phyloP scores from a whole-genome alignment of 2,888 invertebrate genomes.

The Isoperla grammatica region DNA sequence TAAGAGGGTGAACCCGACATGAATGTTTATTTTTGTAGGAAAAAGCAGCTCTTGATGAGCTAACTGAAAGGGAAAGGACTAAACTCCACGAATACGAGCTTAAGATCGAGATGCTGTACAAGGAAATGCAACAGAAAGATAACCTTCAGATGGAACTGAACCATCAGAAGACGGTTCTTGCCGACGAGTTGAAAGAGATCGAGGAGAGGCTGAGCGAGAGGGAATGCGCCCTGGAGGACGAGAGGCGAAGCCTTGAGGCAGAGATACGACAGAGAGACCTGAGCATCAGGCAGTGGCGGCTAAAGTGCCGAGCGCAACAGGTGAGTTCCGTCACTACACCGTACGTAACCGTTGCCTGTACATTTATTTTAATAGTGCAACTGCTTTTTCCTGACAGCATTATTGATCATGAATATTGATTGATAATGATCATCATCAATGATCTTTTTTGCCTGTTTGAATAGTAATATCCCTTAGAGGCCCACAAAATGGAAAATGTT shows the following conservation, averaged over 20 bases:
- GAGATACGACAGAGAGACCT: slow-evolving; percentile 22
- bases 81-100: slow-evolving; percentile 10
- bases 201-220: slow-evolving; percentile 23
- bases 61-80: slow-evolving; percentile 14
- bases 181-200: slow-evolving; percentile 20
- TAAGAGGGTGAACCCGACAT: too few relatives aligned
- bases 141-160: slow-evolving; percentile 14
- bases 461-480: too few relatives aligned
- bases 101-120: slow-evolving; percentile 19
- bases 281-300: slow-evolving; percentile 21
- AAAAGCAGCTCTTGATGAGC: slow-evolving; percentile 12
- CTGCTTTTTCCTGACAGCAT: too few relatives aligned
- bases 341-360: too few relatives aligned
- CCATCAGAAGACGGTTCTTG: slow-evolving; percentile 14
- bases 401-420: too few relatives aligned
- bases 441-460: too few relatives aligned
- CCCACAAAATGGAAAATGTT: too few relatives aligned
- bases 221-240: slow-evolving; percentile 13
- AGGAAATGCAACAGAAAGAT: slow-evolving; percentile 20
- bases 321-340: slow-evolving; percentile 5
- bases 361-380: too few relatives aligned
- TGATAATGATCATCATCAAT: too few relatives aligned
- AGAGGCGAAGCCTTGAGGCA: slow-evolving; percentile 16
- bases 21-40: slow-evolving; percentile 16
- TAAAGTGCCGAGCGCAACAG: slow-evolving; percentile 13